Evolutionary conservation across 2,888 invertebrate genomes (phyloP), one percentile per base, ranked within the genome.

Genomic region (Cataglyphis altisquamis): DNA sequence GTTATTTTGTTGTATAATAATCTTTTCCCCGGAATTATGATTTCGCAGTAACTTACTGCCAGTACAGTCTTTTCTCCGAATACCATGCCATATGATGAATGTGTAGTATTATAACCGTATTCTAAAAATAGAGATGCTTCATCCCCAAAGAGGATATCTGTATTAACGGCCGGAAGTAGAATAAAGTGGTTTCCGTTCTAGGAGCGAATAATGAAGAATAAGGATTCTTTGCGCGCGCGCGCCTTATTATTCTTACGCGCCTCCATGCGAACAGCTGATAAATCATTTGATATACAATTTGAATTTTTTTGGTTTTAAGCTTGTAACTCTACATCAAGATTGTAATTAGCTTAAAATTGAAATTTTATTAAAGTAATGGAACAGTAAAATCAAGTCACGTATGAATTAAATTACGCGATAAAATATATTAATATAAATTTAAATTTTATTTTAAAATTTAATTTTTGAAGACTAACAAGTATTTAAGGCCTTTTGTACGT

Each of bases 61-160:
- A 18, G 57, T 60, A 32, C 21, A 39, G 15, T 62, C 41, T 29
- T 63, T 88, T 83, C 75, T 86, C 74, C 77, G 88, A 84, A 85
- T 75, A 45, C 66, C 63, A 85, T 75, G 36, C 68, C 63, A 77
- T 45, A 68, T 70, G 74, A 89, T 87, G 91, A 89, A 90, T 91
- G 89, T 89, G 66, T 64, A 32, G 83, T 85, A 89, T 90, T 90
- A 90, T 85, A 73, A 64, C 83, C 80, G 75, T 73, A 74, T 63
- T 90, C 91, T 91, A 91, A 91, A 91, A 91, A 91, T 91, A 91
- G 87, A 57, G 85, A 74, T 91, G 90, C 89, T 89, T 90, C 90
- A 89, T 85, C 87, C 90, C 90, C 80, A 82, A 85, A 80, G 88
- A 91, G 91, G 90, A 90, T 91, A 91, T 91, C 91, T 88, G 90